These are phyloP conservation scores for Linurgus olivaceus DNA, from an alignment of 2,797 vertebrate species.

Conservation along the genomic window DNA sequence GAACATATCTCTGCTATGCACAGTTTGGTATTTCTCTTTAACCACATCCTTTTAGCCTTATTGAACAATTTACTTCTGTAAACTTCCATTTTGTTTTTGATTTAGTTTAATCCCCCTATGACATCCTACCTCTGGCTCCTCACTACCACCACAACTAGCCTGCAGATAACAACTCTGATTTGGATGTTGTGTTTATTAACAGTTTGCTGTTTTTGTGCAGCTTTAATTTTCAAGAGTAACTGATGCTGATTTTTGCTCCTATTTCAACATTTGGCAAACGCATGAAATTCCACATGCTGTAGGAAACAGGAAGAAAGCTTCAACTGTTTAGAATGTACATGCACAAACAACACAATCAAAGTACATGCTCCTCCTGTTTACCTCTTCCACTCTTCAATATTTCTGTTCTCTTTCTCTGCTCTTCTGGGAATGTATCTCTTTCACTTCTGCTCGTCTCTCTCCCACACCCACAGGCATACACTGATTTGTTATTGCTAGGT, in stretches of 20 bases:
- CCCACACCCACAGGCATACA: slow-evolving; percentile 42
- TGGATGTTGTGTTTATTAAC: not conserved
- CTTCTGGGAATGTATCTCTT: not conserved
- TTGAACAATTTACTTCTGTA: not conserved
- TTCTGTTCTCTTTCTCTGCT: slow-evolving; percentile 8
- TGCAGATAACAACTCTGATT: not conserved
- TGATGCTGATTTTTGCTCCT: not conserved
- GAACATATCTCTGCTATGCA: not conserved
- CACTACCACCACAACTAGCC: not conserved
- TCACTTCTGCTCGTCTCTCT: not conserved
- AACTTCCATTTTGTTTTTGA: not conserved
- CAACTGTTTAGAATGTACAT: not conserved
- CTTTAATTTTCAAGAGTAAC: slow-evolving; percentile 7
- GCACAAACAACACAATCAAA: not conserved
- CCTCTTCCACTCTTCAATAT: slow-evolving; percentile 2
- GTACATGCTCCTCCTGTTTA: not conserved
- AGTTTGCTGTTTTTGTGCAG: not conserved
- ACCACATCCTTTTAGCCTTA: not conserved
- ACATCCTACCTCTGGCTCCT: not conserved
- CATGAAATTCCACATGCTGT: not conserved
- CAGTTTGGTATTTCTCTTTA: slow-evolving; percentile 18
- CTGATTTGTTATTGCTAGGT: slow-evolving; percentile 55
- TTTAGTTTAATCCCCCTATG: not conserved
- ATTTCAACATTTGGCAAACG: not conserved
- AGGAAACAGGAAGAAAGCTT: slow-evolving; percentile 33